A percentile compares a stretch with the other conserved stretches of the same genome.
Evolutionary conservation across 2,113 vertebrate genomes (phyloP).

Genomic region (Phyllostomus discolor): DNA sequence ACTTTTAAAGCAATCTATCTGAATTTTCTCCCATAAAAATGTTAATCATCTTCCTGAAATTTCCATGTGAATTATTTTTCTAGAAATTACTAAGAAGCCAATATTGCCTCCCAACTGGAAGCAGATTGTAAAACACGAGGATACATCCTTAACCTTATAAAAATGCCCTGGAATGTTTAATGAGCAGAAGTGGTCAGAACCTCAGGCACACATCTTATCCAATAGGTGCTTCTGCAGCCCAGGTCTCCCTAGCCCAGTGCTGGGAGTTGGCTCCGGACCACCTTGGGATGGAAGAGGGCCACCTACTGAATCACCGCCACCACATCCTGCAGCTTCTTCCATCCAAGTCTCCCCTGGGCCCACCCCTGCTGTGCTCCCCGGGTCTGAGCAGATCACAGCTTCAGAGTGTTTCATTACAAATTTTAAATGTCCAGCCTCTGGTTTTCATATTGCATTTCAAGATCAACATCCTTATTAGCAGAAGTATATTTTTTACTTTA

Average conservation of each 20-base stretch:
- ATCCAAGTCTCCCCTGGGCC: constrained; percentile 57
- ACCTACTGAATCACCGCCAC: constrained; percentile 65
- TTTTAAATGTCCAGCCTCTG: constrained; percentile 61
- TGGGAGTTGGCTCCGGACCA: constrained; percentile 55
- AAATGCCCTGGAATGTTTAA: constrained; percentile 69
- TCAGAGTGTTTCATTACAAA: constrained; percentile 38
- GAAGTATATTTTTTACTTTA: constrained; percentile 60
- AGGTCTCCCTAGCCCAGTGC: neutral
- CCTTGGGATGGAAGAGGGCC: constrained; percentile 69
- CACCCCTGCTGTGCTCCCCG: constrained; percentile 52
- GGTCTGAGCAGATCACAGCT: constrained; percentile 41
- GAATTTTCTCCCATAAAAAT: neutral
- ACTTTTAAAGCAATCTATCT: neutral
- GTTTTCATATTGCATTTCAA: constrained; percentile 71
- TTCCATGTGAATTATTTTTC: neutral
- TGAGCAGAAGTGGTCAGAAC: constrained; percentile 62
- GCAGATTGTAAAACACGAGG: constrained; percentile 17
- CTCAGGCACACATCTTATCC: constrained; percentile 26
- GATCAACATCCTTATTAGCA: constrained; percentile 67
- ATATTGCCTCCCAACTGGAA: constrained; percentile 14
- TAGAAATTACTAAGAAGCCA: neutral
- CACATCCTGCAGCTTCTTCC: constrained; percentile 69
- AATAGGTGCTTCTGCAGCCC: constrained; percentile 32
- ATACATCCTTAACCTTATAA: constrained; percentile 64
- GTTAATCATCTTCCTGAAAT: neutral